Conservation (phyloP, 2,797 vertebrate genomes). For the Phoxinus dragarum region DNA sequence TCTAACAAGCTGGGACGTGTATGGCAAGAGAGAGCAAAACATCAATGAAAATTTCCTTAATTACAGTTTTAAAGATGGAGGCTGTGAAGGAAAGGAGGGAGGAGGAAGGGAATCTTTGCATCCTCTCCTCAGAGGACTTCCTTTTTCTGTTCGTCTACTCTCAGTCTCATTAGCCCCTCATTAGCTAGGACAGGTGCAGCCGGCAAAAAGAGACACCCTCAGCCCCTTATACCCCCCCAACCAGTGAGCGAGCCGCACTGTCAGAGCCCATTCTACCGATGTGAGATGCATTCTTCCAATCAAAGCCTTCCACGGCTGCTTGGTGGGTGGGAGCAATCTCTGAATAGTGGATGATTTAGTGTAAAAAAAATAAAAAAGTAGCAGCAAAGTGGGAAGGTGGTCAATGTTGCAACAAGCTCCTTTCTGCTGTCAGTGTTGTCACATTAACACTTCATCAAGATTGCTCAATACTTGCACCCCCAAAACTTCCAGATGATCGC, state of each 20-base stretch:
- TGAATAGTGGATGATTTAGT: conserved; percentile 67
- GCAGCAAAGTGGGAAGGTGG: conserved; percentile 64
- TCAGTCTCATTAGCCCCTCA: conserved; percentile 79
- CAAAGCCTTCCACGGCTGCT: conserved; percentile 74
- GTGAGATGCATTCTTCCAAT: conserved; percentile 75
- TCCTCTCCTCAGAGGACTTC: conserved; percentile 55
- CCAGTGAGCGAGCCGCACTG: conserved; percentile 59
- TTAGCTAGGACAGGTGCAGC: conserved; percentile 83
- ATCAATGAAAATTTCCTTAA: conserved; percentile 68
- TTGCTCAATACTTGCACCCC: conserved; percentile 45
- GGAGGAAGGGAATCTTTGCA: conserved; percentile 43
- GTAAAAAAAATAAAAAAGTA: conserved; percentile 61
- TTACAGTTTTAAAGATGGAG: conserved; percentile 67
- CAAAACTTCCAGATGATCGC: conserved; percentile 22
- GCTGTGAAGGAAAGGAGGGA: conserved; percentile 51
- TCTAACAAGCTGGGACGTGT: conserved; percentile 39
- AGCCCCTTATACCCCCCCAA: conserved; percentile 63
- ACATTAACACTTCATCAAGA: conserved; percentile 62
- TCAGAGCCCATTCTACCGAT: conserved; percentile 69
- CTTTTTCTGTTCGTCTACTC: conserved; percentile 59
- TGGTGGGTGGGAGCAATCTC: conserved; percentile 68
- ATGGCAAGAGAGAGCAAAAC: conserved; percentile 43
- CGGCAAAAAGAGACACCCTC: conserved; percentile 67
- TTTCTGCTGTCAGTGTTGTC: conserved; percentile 60
- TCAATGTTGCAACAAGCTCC: conserved; percentile 64